Evolutionary conservation across 2,113 vertebrate genomes (phyloP).

Genomic region (Tursiops truncatus): DNA sequence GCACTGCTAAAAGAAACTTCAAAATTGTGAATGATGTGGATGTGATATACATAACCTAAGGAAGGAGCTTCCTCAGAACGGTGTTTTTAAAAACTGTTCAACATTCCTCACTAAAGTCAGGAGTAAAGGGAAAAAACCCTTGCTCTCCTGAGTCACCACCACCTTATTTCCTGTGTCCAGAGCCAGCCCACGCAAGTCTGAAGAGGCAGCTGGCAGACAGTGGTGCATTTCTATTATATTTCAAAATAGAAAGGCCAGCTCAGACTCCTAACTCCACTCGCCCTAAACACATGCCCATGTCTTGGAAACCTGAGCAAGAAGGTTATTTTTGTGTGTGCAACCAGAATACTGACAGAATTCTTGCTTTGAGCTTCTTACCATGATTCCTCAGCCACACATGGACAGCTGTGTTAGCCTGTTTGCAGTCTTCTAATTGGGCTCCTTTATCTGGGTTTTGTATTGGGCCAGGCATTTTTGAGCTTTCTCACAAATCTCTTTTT

Average conservation of each 20-base stretch:
- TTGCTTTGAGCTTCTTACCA: not conserved
- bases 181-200: conserved; percentile 46
- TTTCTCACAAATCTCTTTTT: not conserved
- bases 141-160: conserved; percentile 48
- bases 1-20: not conserved
- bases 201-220: conserved; percentile 41
- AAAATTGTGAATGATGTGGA: not conserved
- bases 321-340: not conserved
- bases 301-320: not conserved
- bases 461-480: not conserved
- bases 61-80: not conserved
- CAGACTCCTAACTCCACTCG: not conserved
- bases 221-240: conserved; percentile 15
- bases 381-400: not conserved
- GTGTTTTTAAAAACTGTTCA: not conserved
- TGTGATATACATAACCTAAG: not conserved
- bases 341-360: not conserved
- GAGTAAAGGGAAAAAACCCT: conserved; percentile 5
- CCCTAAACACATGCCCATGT: not conserved
- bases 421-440: not conserved
- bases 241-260: conserved; percentile 1
- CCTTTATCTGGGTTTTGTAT: not conserved
- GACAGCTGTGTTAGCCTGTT: not conserved
- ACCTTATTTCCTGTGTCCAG: conserved; percentile 47
- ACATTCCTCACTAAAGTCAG: not conserved